Percentiles rank a stretch among this genome's conserved stretches.
Evolutionary conservation across 2,888 invertebrate species (phyloP).

Genomic region (Achlya flavicornis): DNA sequence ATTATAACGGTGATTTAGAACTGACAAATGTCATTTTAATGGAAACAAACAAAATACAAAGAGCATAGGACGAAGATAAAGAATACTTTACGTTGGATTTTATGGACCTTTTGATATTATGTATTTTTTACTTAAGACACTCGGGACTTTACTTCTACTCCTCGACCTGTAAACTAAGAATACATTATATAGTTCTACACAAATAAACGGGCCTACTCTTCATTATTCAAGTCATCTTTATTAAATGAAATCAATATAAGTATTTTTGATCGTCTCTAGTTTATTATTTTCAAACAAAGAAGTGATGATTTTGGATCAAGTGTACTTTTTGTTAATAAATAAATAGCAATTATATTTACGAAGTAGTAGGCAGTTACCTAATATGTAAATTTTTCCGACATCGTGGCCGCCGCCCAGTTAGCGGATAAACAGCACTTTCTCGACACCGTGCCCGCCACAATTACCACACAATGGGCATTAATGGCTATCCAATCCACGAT

Average conservation of each 20-base stretch:
- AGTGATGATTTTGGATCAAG: neutral
- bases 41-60: constrained; percentile 23
- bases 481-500: constrained; percentile 44
- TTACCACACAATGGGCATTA: constrained; percentile 73
- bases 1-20: constrained; percentile 32
- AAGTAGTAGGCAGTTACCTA: constrained; percentile 58
- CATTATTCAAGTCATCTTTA: no score
- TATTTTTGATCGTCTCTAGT: no score
- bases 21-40: constrained; percentile 23
- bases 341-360: neutral
- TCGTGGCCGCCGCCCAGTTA: constrained; percentile 68
- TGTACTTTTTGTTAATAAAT: neutral
- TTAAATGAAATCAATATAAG: no score
- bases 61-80: constrained; percentile 1
- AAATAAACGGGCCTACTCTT: neutral
- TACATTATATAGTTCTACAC: neutral
- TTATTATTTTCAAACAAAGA: no score
- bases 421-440: constrained; percentile 65
- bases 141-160: neutral
- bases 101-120: neutral
- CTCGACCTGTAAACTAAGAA: neutral
- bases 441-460: constrained; percentile 48
- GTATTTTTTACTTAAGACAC: neutral
- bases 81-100: neutral
- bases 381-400: constrained; percentile 67